Evolutionary conservation across 1,140 invertebrate genomes (phyloP), one percentile per base, ranked within the genome.

Genomic region (Eriosoma lanigerum): DNA sequence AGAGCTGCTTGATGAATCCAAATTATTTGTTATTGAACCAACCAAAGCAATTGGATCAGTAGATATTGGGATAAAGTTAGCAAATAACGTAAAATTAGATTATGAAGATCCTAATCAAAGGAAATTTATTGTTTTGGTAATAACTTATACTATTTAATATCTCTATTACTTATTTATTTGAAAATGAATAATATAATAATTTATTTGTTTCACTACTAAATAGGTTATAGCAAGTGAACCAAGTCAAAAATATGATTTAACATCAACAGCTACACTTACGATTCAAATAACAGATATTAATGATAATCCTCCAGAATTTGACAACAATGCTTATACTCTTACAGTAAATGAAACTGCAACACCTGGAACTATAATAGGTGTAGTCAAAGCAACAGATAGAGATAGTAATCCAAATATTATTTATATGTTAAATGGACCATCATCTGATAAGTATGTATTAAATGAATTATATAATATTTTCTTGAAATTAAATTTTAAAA

Each of bases 31-130:
- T 6, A 91, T 96, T 60, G 93, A 96, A 84, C 94, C 94, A 1
- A 89, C 89, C 76, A 86, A 89, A 80, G 94, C 93, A 0, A 91
- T 89, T 6, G 94, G 94, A 48, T 93, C 91, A 82, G 93, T 93
- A 12, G 90, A 91, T 50, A 92, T 96, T 24, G 93, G 91, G 13
- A 92, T 97, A 81, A 89, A 93, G 44, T 90, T 96, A 0, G 90
- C 91, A 73, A 93, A 93, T 84, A 92, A 90, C 81, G 90, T 91
- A 1, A 83, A 82, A 52, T 86, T 96, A 54, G 94, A 96, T 85
- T 96, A 94, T 84, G 94, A 96, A 85, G 94, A 97, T 87, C 93
- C 93, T 32, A 96, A 96, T 87, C 93, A 96, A 85, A 88, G 94
- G 81, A 96, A 96, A 86, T 97, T 96, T 85, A 93, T 96, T 83